phyloP scores from a whole-genome alignment of 2,888 invertebrate genomes.

The Epicampocera succincta region DNA sequence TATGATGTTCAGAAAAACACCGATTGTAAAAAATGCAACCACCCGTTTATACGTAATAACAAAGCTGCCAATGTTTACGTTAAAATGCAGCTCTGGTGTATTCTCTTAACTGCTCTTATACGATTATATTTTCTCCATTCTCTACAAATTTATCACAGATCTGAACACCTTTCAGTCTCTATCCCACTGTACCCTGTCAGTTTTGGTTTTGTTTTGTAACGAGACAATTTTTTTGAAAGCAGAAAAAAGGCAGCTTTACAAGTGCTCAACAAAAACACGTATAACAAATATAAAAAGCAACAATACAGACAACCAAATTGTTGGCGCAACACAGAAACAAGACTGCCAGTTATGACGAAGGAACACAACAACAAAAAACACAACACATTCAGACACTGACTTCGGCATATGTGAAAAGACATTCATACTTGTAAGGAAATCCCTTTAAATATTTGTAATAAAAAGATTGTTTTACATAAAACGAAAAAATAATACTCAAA shows the following conservation, averaged over 20 bases:
- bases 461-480: conserved; percentile 65
- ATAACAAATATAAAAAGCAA: conserved; percentile 12
- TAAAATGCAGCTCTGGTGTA: too few relatives aligned
- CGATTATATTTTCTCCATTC: too few relatives aligned
- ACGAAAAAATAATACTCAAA: neutral
- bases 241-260: conserved; percentile 65
- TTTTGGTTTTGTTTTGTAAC: conserved; percentile 42
- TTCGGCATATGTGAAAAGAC: neutral
- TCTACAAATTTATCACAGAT: too few relatives aligned
- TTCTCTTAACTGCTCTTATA: too few relatives aligned
- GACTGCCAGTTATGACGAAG: conserved; percentile 17
- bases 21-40: too few relatives aligned
- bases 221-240: conserved; percentile 31
- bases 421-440: conserved; percentile 55
- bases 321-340: conserved; percentile 6
- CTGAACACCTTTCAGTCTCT: too few relatives aligned
- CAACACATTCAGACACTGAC: neutral
- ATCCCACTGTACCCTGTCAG: conserved; percentile 15
- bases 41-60: too few relatives aligned
- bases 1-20: too few relatives aligned
- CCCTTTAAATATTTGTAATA: conserved; percentile 66
- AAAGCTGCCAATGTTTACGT: too few relatives aligned
- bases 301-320: conserved; percentile 22
- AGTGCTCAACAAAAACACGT: conserved; percentile 65
- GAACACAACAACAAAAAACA: conserved; percentile 19